These are phyloP conservation scores for Apoda limacodes DNA, from an alignment of 2,888 invertebrate species.

Conservation along the genomic window DNA sequence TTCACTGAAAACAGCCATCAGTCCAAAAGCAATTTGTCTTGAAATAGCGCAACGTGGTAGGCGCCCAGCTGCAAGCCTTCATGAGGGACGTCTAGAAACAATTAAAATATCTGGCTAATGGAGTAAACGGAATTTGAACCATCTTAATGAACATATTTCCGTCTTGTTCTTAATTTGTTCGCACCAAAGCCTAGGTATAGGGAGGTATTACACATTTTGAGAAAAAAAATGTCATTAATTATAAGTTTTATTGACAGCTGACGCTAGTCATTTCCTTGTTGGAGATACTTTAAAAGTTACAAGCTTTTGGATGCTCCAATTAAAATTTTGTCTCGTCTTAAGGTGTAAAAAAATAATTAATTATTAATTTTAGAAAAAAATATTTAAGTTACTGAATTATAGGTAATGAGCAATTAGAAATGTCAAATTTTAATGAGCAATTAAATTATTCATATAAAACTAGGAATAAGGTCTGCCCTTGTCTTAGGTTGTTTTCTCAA, in stretches of 20 bases:
- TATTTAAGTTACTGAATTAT: no score
- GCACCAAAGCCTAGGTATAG: slow-evolving; percentile 19
- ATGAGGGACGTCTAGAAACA: slow-evolving; percentile 46
- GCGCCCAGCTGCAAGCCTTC: slow-evolving; percentile 59
- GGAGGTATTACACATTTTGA: slow-evolving; percentile 22
- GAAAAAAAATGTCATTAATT: slow-evolving; percentile 39
- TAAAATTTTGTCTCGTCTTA: no score
- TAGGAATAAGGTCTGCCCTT: no score
- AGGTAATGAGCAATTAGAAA: no score
- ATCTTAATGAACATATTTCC: slow-evolving; percentile 64
- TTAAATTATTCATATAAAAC: no score
- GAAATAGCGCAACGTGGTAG: slow-evolving; percentile 58
- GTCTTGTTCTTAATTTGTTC: slow-evolving; percentile 46
- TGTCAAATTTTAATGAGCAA: no score
- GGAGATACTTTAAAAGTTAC: neutral
- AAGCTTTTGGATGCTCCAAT: no score
- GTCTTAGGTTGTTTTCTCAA: no score
- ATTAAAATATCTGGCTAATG: slow-evolving; percentile 69
- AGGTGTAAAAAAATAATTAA: no score
- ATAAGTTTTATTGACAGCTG: slow-evolving; percentile 34
- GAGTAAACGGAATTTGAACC: slow-evolving; percentile 54
- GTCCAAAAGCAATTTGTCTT: slow-evolving; percentile 60
- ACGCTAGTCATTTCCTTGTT: slow-evolving; percentile 26
- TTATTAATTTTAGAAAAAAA: no score
- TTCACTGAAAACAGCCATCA: slow-evolving; percentile 49